These are phyloP conservation scores for Dryoscopus gambensis DNA, from an alignment of 2,113 vertebrate genomes.

Conservation along the genomic window DNA sequence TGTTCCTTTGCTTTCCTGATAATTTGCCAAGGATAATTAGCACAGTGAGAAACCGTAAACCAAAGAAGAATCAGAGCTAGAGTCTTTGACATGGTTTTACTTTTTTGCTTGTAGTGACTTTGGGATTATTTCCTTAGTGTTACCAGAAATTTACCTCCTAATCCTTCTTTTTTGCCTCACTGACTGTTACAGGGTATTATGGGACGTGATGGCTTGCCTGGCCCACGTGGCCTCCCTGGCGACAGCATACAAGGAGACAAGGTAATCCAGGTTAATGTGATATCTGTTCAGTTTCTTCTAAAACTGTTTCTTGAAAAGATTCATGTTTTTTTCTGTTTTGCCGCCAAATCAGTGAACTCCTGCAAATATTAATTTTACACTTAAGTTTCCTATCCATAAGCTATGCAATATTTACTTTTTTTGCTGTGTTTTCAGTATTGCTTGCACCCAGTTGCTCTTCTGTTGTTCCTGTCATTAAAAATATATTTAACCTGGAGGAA, in stretches of 20 bases:
- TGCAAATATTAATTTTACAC: background rate
- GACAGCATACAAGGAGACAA: constrained; percentile 81
- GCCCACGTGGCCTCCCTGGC: constrained; percentile 71
- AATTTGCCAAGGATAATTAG: background rate
- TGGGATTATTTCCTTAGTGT: background rate
- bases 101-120: background rate
- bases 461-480: background rate
- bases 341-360: background rate
- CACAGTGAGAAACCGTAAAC: background rate
- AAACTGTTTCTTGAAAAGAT: background rate
- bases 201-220: constrained; percentile 75
- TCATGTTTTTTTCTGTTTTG: background rate
- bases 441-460: background rate
- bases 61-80: background rate
- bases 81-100: background rate
- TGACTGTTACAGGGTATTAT: constrained; percentile 68
- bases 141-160: background rate
- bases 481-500: background rate
- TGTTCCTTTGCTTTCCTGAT: background rate
- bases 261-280: constrained; percentile 60
- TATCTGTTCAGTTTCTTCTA: background rate
- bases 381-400: background rate
- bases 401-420: background rate
- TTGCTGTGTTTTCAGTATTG: background rate
- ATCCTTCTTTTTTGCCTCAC: background rate